Base-by-base conservation (phyloP, 2,888 invertebrate species). In the Sphaerophoria rueppellii region DNA sequence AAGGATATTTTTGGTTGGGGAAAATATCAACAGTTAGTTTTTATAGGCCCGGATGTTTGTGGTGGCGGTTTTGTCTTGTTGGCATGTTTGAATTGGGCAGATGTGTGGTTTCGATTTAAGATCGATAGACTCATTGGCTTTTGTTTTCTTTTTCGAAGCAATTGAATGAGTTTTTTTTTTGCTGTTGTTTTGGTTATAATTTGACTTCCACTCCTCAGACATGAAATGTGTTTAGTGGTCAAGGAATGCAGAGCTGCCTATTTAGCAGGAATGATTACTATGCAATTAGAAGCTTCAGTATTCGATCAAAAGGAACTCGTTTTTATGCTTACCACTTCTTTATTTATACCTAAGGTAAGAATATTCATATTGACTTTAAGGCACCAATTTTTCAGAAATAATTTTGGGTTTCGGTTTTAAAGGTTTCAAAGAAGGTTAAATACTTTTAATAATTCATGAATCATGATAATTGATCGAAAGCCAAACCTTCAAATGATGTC, bases 1-100 rank as follows among this genome's bases (percentile, higher is more conserved):
- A 83, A 83, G 83, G 83, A 83, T 83, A 72, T 80, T 79, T 71
- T 71, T 79, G 14, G 63, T 35, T 52, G 65, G 54, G n/a, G 46
- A 73, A 69, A 65, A 57, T 58, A 71, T 71, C 70, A 82, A 79
- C 74, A 78, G 78, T 74, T 70, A 82, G 32, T 61, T 7, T 60
- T 40, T 40, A 58, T 40, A 40, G 63, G 14, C 55, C 79, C 83
- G 75, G 71, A 80, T 83, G 75, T 79, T 43, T 73, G 73, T 11
- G 67, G 67, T 67, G 6, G 4, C 7, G 11, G 24, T 57, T 35
- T 57, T 37, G 5, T 57, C 14, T 57, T 34, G 35, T 35, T 35
- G 43, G 9, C 24, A 14, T 34, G 55, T 63, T 65, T 73, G 60
- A 74, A 83, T 50, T 52, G 83, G 75, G 83, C 83, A 83, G 83